Evolutionary conservation across 2,797 vertebrate species (phyloP).

Genomic region (Arctocebus calabarensis): DNA sequence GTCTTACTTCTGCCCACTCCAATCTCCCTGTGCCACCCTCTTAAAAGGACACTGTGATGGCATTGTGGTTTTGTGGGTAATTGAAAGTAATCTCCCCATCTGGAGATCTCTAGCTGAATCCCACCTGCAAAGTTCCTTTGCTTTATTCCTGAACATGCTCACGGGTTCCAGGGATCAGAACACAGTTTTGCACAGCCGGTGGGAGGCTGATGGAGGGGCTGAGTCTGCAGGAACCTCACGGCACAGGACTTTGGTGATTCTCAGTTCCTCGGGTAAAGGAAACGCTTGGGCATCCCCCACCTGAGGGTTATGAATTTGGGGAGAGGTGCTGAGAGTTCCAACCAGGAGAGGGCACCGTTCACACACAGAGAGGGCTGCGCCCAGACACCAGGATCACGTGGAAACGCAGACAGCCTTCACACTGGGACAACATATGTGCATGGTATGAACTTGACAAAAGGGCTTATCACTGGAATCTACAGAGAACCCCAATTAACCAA

Average conservation of each 20-base stretch:
- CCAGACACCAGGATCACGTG: rapidly evolving
- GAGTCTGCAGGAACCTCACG: too few relatives aligned
- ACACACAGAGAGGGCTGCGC: not conserved
- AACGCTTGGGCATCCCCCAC: not conserved
- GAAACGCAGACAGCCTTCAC: not conserved
- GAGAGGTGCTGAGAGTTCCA: not conserved
- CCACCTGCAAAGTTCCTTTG: not conserved
- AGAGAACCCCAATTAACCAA: too few relatives aligned
- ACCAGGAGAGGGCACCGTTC: rapidly evolving
- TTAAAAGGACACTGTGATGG: not conserved
- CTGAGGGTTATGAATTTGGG: not conserved
- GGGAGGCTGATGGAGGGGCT: too few relatives aligned
- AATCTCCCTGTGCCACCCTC: not conserved
- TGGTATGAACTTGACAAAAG: too few relatives aligned
- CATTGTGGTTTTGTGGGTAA: not conserved
- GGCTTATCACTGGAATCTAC: too few relatives aligned
- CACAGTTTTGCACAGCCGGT: rapidly evolving
- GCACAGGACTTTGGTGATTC: not conserved
- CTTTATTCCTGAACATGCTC: not conserved
- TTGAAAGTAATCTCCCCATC: not conserved
- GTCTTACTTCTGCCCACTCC: too few relatives aligned
- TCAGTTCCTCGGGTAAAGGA: not conserved
- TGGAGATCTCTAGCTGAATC: not conserved
- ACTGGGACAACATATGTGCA: too few relatives aligned
- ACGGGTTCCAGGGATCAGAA: not conserved